Evolutionary conservation across 2,113 vertebrate genomes (phyloP).

Genomic region (Prunella himalayana): DNA sequence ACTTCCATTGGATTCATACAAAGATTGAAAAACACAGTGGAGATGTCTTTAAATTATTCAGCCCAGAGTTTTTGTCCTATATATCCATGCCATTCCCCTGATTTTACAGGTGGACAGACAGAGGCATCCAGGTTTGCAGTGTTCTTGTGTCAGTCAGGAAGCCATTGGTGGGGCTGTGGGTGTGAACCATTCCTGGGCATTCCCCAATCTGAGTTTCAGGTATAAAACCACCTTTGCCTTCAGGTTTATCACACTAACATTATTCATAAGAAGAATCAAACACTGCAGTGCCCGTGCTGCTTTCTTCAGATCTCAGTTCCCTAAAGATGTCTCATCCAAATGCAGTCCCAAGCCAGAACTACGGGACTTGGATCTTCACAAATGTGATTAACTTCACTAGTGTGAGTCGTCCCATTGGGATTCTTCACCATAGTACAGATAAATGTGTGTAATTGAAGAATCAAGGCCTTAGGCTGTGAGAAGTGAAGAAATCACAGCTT

Average conservation of each 20-base stretch:
- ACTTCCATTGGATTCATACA: neutral
- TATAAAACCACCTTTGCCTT: neutral
- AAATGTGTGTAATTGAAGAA: conserved; percentile 19
- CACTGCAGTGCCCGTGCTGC: neutral
- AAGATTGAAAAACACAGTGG: neutral
- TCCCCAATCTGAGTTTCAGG: neutral
- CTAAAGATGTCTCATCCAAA: neutral
- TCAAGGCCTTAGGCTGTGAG: neutral
- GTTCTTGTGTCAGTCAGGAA: neutral
- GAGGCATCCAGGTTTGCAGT: neutral
- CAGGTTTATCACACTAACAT: neutral
- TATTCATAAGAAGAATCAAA: neutral
- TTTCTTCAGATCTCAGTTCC: neutral
- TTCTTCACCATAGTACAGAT: neutral
- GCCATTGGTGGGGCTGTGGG: neutral
- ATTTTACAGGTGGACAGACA: rapidly evolving
- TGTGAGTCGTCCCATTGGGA: neutral
- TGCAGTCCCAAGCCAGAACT: neutral
- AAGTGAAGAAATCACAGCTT: neutral
- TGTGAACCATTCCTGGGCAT: rapidly evolving
- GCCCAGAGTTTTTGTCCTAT: neutral
- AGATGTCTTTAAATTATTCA: neutral
- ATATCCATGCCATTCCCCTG: rapidly evolving
- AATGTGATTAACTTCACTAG: neutral
- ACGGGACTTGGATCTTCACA: neutral